Evolutionary conservation across 2,888 invertebrate genomes (phyloP), one percentile per base, ranked within the genome.

Genomic region (Sabatieria punctata): DNA sequence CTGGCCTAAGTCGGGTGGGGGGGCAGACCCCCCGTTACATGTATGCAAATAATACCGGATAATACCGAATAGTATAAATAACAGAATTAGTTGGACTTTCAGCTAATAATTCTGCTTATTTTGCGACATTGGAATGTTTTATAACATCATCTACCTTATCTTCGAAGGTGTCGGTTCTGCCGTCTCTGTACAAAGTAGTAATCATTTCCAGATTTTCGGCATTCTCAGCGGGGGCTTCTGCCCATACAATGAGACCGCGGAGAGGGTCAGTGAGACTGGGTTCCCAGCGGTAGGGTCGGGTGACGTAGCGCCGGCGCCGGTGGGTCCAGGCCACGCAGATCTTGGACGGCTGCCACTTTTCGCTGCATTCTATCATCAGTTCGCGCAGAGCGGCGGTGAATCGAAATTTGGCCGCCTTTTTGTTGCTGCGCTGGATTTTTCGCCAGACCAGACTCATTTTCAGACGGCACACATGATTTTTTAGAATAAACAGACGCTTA

Each of bases 341-440:
- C 68, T 85, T 85, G 36, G 41, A 13, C 21, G 91, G 91, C 68
- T 85, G 82, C 65, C 67, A 67, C 57, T 66, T 66, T 50, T 86
- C 78, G 50, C 85, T 82, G 55, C 85, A 85, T 71, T 89, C 88
- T 53, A 95, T 75, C 54, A 79, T 77, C 49, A 93, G 75, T 65
- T 91, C 85, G 68, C 88, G 89, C 71, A 89, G 89, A 21, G 89
- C 89, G 43, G 86, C 83, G 25, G 88, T 89, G 71, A 93, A 91
- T 70, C 88, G 85, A 72, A 89, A 95, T 74, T 93, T 95, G 52
- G 91, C 88, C 45, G 95, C 95, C 60, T 88, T 77, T 71, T 95
- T 93, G 71, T 93, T 93, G 51, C 93, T 91, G 60, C 95, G 77
- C 72, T 93, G 89, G 62, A 95, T 73, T 60, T 91, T 75, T 71